Base-by-base conservation (phyloP, 2,113 vertebrate genomes). In the Phylloscopus whistleri region DNA sequence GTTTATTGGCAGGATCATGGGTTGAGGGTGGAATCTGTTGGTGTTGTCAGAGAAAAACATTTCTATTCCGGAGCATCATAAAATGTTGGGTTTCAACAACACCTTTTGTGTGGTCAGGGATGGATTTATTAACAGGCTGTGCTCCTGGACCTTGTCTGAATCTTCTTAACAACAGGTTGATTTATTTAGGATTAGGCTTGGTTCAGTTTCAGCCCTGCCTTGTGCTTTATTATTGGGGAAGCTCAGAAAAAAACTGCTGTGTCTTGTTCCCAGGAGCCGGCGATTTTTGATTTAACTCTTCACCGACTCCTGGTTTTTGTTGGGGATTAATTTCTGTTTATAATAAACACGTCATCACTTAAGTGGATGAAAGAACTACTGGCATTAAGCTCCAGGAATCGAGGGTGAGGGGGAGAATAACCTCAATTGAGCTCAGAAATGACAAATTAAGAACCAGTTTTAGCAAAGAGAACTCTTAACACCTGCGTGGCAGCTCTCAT, bases 61-160 rank as follows among this genome's bases (percentile, higher is more conserved):
- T 90, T 80, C 35, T 49, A 28, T 89, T 74, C 37, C 13, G 17
- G 48, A 48, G 24, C 35, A 51, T 39, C 55, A 20, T 73, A 46
- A 82, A 82, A 84, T 46, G 37, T 11, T 77, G 72, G 5, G 35
- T 77, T 90, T 66, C 82, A 77, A 30, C 51, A 79, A 2, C 27
- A 59, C 30, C 46, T 92, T 95, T 82, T 53, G 62, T 67, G 46
- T 68, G 84, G 58, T 76, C 43, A 70, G 59, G 51, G 77, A 75
- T 93, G 56, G 81, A 93, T 94, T 91, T 91, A 89, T 82, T 59
- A 84, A 77, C 87, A 51, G 84, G 52, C 46, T 88, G 46, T 23
- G n/a, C 13, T 21, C 69, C 70, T 72, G 56, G 68, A 69, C 41
- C 60, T 70, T 21, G 16, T 63, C 35, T 55, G 67, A 23, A 75